Conservation (phyloP, 2,797 vertebrate species). For the Silurus lanzhouensis region DNA sequence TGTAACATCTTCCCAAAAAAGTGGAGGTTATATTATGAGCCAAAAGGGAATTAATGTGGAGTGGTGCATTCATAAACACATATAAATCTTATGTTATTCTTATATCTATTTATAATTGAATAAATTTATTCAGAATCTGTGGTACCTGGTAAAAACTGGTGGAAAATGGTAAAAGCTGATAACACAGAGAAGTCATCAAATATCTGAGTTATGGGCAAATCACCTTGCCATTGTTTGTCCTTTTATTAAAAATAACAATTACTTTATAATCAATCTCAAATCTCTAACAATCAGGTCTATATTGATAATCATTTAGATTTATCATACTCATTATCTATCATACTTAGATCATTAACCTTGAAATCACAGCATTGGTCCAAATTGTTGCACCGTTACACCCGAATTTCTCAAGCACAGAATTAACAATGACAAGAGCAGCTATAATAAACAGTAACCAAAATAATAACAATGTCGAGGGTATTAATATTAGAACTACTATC, state of each 20-base stretch:
- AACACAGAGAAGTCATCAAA: too few species aligned
- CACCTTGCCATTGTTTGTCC: too few species aligned
- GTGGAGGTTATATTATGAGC: too few species aligned
- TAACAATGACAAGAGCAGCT: background rate
- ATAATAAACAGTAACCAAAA: too few species aligned
- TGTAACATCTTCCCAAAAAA: too few species aligned
- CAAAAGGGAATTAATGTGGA: too few species aligned
- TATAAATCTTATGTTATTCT: too few species aligned
- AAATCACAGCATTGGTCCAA: background rate
- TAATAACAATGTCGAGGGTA: background rate
- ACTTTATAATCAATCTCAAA: background rate
- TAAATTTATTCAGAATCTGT: background rate
- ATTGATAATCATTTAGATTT: background rate
- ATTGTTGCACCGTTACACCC: background rate
- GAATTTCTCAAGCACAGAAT: background rate
- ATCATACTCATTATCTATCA: background rate
- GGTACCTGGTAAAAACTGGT: too few species aligned
- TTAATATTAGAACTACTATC: background rate
- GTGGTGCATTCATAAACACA: too few species aligned
- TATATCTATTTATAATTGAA: background rate
- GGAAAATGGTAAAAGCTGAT: background rate
- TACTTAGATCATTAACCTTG: background rate
- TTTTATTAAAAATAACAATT: background rate
- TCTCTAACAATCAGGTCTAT: background rate
- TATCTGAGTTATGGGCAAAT: background rate